Percentiles rank a stretch among this genome's conserved stretches.
Evolutionary conservation across 2,113 vertebrate genomes (phyloP).

Genomic region (Trichomycterus rosablanca): DNA sequence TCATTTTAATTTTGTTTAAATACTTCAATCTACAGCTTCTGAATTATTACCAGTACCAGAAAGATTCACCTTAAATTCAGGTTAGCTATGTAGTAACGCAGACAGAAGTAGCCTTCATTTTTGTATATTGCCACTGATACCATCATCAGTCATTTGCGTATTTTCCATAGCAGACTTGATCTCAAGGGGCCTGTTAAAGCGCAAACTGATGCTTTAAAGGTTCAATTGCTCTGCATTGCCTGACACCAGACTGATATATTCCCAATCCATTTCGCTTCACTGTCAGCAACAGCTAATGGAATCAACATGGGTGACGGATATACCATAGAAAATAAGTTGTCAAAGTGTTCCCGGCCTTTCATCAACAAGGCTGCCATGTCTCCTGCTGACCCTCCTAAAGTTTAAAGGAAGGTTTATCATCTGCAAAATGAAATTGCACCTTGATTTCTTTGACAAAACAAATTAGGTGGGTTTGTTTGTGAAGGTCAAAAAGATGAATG

Average conservation of each 20-base stretch:
- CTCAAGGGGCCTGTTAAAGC: slow-evolving; percentile 33
- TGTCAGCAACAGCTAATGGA: slow-evolving; percentile 52
- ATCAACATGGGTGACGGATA: slow-evolving; percentile 49
- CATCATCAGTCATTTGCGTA: slow-evolving; percentile 36
- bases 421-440: slow-evolving; percentile 30
- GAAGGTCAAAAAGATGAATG: slow-evolving; percentile 42
- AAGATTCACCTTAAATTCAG: not conserved
- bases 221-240: slow-evolving; percentile 40
- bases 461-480: slow-evolving; percentile 22
- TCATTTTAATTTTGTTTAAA: too few relatives aligned
- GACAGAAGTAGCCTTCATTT: too few relatives aligned
- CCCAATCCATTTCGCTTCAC: slow-evolving; percentile 34
- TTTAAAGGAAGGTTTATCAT: slow-evolving; percentile 47
- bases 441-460: slow-evolving; percentile 25
- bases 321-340: slow-evolving; percentile 47
- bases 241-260: slow-evolving; percentile 46
- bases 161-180: slow-evolving; percentile 35
- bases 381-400: slow-evolving; percentile 44
- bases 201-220: slow-evolving; percentile 41
- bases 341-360: slow-evolving; percentile 37
- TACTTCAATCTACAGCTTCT: not conserved
- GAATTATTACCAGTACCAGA: not conserved
- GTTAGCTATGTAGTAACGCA: too few relatives aligned
- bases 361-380: slow-evolving; percentile 36
- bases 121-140: too few relatives aligned